Evolutionary conservation across 2,113 vertebrate genomes (phyloP).

Genomic region (Bufo bufo): DNA sequence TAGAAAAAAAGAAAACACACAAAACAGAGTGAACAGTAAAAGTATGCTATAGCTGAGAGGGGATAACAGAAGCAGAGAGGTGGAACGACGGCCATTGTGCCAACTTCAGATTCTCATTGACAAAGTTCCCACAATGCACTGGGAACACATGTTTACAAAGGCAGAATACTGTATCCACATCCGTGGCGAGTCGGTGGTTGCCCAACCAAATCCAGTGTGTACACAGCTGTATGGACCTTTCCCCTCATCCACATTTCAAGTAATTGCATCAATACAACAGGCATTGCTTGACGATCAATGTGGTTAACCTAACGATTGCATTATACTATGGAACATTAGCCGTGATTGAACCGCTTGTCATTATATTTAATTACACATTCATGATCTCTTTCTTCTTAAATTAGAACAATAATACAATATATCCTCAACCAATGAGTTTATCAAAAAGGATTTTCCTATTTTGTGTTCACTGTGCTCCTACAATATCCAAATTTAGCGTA

Average conservation of each 20-base stretch:
- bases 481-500: too few relatives aligned
- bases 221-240: slow-evolving; percentile 36
- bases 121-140: neutral
- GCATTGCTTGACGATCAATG: slow-evolving; percentile 25
- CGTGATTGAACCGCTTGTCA: slow-evolving; percentile 2
- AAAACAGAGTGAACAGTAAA: neutral
- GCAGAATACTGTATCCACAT: neutral
- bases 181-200: neutral
- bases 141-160: neutral
- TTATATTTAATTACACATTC: slow-evolving; percentile 38
- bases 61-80: slow-evolving; percentile 17
- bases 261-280: slow-evolving; percentile 42
- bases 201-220: slow-evolving; percentile 31
- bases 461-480: neutral
- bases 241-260: neutral
- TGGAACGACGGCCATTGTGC: neutral
- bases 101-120: neutral
- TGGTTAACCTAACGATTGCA: slow-evolving; percentile 36
- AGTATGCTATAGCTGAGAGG: neutral
- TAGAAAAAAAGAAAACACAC: too few relatives aligned
- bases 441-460: neutral
- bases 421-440: neutral
- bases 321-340: slow-evolving; percentile 24
- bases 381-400: slow-evolving; percentile 6
- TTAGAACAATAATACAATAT: neutral